Percentiles rank a stretch among this genome's conserved stretches.
Conservation (phyloP, 2,888 invertebrate genomes). For the Perizoma flavofasciatum region DNA sequence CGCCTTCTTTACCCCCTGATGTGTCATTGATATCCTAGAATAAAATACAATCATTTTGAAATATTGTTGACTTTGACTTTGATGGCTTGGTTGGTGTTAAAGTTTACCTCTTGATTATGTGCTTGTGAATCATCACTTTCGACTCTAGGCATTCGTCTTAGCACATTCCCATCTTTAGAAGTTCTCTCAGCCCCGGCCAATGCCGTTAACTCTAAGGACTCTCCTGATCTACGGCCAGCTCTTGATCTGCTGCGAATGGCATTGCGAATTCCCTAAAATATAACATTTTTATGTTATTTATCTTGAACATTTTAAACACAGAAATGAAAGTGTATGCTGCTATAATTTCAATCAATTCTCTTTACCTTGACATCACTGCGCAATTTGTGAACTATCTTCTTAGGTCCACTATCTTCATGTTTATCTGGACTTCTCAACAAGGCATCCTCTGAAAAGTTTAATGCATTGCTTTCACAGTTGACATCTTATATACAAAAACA, state of each 20-base stretch:
- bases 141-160: conserved; percentile 90
- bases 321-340: not conserved
- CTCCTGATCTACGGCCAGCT: conserved; percentile 83
- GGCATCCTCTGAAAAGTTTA: conserved; percentile 60
- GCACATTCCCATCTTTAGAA: conserved; percentile 77
- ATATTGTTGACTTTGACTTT: not conserved
- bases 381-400: conserved; percentile 92
- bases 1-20: conserved; percentile 78
- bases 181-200: conserved; percentile 69
- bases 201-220: conserved; percentile 85
- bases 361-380: conserved; percentile 91
- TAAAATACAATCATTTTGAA: not conserved
- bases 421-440: conserved; percentile 62
- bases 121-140: conserved; percentile 88
- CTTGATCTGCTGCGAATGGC: conserved; percentile 83
- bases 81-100: not conserved
- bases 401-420: conserved; percentile 86
- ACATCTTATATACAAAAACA: no score
- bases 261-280: conserved; percentile 82
- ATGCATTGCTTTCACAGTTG: not conserved
- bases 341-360: conserved; percentile 15
- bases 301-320: no score
- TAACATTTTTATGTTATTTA: conserved; percentile 4
- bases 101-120: conserved; percentile 61
- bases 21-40: conserved; percentile 72